Base-by-base conservation (phyloP, 30 jellyfish, hydroid and myxozoan genomes). In the Turritopsis rubra region DNA sequence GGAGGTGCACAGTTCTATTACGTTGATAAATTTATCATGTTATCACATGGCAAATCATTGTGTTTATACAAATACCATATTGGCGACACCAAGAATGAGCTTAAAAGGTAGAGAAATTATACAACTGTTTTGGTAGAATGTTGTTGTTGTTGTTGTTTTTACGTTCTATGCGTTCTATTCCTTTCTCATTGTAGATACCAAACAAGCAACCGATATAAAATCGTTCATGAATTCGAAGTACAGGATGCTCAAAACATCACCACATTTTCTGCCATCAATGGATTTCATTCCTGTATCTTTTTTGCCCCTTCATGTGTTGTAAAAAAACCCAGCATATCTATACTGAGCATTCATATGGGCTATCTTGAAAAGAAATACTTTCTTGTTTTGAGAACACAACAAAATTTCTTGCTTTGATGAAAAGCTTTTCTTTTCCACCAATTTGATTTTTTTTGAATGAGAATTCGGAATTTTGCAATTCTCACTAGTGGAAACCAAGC, bases 281-380 rank as follows among this genome's bases (percentile, higher is more conserved):
- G 96, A 52, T 93, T 93, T 66, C 89, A 88, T 75, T 93, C 99
- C 17, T 93, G 99, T 93, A 93, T 93, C 96, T 84, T 93, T 88
- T 93, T 73, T n/a, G n/a, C n/a, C n/a, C n/a, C n/a, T n/a, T n/a
- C n/a, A n/a, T n/a, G n/a, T n/a, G n/a, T n/a, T n/a, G n/a, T n/a
- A n/a, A n/a, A n/a, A n/a, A n/a, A n/a, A n/a, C n/a, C n/a, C n/a
- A n/a, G n/a, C n/a, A n/a, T n/a, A n/a, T n/a, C n/a, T n/a, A n/a
- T n/a, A n/a, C n/a, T n/a, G n/a, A n/a, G n/a, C n/a, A n/a, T n/a
- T n/a, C n/a, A n/a, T n/a, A n/a, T n/a, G n/a, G n/a, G n/a, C n/a
- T n/a, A n/a, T n/a, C n/a, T n/a, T n/a, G n/a, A n/a, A n/a, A n/a
- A n/a, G n/a, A n/a, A n/a, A n/a, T n/a, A n/a, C n/a, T n/a, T n/a